Evolutionary conservation across 2,113 vertebrate genomes (phyloP), one percentile per base, ranked within the genome.

Genomic region (Neolamprologus fasciatus): DNA sequence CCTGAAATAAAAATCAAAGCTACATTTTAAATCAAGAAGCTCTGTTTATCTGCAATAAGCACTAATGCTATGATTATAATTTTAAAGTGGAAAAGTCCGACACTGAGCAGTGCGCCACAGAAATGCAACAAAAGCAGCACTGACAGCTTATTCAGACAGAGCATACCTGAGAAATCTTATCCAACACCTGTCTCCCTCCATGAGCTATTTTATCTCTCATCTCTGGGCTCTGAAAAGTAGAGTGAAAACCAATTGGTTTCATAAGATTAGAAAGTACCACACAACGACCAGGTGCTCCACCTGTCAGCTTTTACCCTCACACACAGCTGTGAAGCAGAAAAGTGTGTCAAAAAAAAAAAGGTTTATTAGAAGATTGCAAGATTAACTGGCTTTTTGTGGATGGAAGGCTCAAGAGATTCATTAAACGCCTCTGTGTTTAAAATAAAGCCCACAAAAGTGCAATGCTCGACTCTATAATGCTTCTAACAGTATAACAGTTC

Each of bases 121-220:
- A 28, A 42, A 3, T 63, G 33, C 23, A 23, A 51, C 28, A 19
- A 8, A 80, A 54, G 42, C 23, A 57, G 73, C 68, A 17, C 50
- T 61, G 88, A 91, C 89, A 87, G 85, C 86, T 88, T 83, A 82
- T 83, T 91, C 80, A 78, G 63, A 47, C 55, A 54, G 26, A 90
- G 91, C 80, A 82, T 87, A 90, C 89, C 87, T 66, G 88, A 89
- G 83, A 92, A 89, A 94, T 91, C 87, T 42, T 76, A 91, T 87
- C 61, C 26, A 66, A 79, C 21, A 37, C 19, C 92, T 90, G 89
- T 78, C 90, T 82, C 35, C 79, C 78, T 68, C 89, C 31, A 78
- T 85, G 82, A 90, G 86, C 80, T 14, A 14, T 79, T 58, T 91
- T 92, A 95, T 93, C 91, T 91, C 85, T 89, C 89, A 93, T 93